phyloP scores from a whole-genome alignment of 2,888 invertebrate genomes.

The Antheraea assamensis region DNA sequence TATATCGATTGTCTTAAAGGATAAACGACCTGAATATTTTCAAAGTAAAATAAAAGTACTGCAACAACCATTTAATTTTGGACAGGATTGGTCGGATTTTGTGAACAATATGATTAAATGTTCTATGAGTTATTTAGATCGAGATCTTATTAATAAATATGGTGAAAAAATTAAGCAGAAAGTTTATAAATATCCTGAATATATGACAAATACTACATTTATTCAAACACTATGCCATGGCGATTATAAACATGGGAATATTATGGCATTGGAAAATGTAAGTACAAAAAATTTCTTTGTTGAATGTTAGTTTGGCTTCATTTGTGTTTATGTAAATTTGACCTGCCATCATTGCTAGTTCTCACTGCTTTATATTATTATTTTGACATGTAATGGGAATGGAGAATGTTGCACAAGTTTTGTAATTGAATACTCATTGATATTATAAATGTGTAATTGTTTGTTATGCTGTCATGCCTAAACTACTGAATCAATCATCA shows the following conservation, averaged over 20 bases:
- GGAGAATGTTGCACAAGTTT: too few species aligned
- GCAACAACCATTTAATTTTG: constrained; percentile 31
- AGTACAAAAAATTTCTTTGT: constrained; percentile 27
- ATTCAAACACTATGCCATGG: constrained; percentile 40
- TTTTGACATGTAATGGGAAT: too few species aligned
- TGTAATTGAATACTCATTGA: too few species aligned
- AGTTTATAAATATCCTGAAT: constrained; percentile 36
- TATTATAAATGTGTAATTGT: too few species aligned
- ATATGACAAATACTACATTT: constrained; percentile 29
- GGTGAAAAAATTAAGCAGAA: constrained; percentile 30
- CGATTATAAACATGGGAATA: constrained; percentile 40
- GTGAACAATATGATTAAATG: constrained; percentile 34
- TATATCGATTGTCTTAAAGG: constrained; percentile 48
- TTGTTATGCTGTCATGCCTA: too few species aligned
- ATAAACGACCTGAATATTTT: constrained; percentile 45
- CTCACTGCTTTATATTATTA: too few species aligned
- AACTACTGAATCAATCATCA: too few species aligned
- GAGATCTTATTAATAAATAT: constrained; percentile 34
- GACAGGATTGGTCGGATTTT: constrained; percentile 35
- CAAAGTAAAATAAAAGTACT: constrained; percentile 38
- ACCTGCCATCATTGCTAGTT: too few species aligned
- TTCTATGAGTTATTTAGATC: constrained; percentile 35
- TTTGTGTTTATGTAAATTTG: too few species aligned
- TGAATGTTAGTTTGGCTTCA: too few species aligned
- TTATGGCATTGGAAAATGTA: constrained; percentile 44